Percentiles rank a stretch among this genome's conserved stretches.
Evolutionary conservation across 2,888 invertebrate genomes (phyloP).

Genomic region (Nyleta sp.): DNA sequence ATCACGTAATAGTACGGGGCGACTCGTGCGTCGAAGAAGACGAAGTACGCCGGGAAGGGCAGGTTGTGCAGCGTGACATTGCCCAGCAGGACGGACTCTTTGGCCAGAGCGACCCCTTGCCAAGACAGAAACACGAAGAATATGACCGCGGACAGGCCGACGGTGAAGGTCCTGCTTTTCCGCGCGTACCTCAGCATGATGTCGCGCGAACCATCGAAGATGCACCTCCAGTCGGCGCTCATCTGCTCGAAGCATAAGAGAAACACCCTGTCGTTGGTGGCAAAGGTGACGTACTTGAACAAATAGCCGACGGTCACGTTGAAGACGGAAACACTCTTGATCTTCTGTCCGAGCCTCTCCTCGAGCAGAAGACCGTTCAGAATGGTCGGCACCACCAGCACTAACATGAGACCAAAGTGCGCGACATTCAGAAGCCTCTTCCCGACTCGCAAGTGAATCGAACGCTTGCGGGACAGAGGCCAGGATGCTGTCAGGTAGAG

Average conservation of each 20-base stretch:
- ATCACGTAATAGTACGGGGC: conserved; percentile 19
- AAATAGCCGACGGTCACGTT: conserved; percentile 13
- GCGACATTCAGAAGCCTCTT: neutral
- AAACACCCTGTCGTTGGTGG: neutral
- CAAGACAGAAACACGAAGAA: conserved; percentile 12
- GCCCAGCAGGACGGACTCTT: neutral
- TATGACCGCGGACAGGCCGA: neutral
- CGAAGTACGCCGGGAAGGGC: conserved; percentile 14
- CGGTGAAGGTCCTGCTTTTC: neutral
- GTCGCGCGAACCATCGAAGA: conserved; percentile 7
- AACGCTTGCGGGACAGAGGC: neutral
- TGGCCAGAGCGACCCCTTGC: conserved; percentile 19
- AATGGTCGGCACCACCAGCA: neutral
- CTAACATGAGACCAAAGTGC: neutral
- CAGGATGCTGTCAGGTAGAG: conserved; percentile 21
- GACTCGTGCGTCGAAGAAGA: conserved; percentile 19
- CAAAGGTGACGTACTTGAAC: neutral
- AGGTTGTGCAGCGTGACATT: conserved; percentile 19
- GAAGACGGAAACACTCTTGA: conserved; percentile 2
- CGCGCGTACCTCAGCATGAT: conserved; percentile 23
- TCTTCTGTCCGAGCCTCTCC: neutral
- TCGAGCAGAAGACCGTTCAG: neutral
- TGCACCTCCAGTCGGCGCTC: conserved; percentile 7
- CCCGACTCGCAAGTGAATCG: neutral
- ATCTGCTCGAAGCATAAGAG: conserved; percentile 19